Percentiles rank a stretch among this genome's conserved stretches.
phyloP scores from a whole-genome alignment of 2,113 vertebrate species.

The Poicephalus gulielmi region DNA sequence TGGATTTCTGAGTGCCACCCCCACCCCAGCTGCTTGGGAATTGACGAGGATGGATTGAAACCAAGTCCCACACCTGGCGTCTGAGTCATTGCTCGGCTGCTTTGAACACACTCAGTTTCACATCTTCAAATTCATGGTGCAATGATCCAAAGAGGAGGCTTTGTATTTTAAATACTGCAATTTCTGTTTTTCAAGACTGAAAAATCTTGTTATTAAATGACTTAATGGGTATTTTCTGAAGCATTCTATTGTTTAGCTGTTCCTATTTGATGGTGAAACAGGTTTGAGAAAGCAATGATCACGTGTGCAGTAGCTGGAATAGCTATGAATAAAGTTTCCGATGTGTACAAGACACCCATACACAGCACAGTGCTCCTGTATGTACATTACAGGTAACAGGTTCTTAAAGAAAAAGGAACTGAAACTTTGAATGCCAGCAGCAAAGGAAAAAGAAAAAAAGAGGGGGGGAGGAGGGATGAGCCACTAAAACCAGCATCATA shows the following conservation, averaged over 20 bases:
- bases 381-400: not conserved
- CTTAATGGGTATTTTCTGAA: not conserved
- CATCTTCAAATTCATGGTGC: not conserved
- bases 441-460: not conserved
- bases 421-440: not conserved
- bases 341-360: not conserved
- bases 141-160: not conserved
- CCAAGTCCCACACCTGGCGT: rapidly evolving
- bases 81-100: not conserved
- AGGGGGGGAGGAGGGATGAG: not conserved
- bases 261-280: not conserved
- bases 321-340: not conserved
- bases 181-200: not conserved
- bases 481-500: not conserved
- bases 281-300: not conserved
- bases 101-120: not conserved
- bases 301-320: not conserved
- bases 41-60: rapidly evolving
- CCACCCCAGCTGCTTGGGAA: not conserved
- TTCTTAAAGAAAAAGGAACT: not conserved
- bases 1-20: not conserved
- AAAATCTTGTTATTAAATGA: not conserved
- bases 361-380: not conserved
- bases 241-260: not conserved
- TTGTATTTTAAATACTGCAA: not conserved